Evolutionary conservation across 2,797 vertebrate species (phyloP), one percentile per base, ranked within the genome.

Genomic region (Rhodeus uyekii): DNA sequence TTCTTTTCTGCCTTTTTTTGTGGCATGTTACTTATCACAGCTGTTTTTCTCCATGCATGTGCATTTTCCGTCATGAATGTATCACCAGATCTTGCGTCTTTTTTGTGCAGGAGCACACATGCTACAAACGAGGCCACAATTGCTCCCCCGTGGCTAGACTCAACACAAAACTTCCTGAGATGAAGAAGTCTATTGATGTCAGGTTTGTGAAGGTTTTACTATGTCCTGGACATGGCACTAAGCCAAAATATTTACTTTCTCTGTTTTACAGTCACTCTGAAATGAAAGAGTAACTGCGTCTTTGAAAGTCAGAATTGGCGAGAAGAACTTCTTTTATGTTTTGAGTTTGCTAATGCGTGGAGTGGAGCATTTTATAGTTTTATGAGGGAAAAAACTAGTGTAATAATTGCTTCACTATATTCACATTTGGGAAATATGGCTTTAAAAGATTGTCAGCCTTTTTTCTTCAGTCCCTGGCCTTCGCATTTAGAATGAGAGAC

Each of bases 1-100:
- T 61, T 83, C 63, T 71, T 80, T 64, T 27, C 50, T 63, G 8
- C 58, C 32, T 36, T n/a, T 77, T n/a, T 77, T 58, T 10, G 24
- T 69, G 36, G 42, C n/a, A 53, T 87, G 87, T 87, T 87, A 86
- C 80, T 86, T 82, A 75, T 85, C n/a, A 6, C 76, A 84, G 79
- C 58, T 39, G 38, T 64, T 83, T 65, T 64, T 69, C 61, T 64
- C 27, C 24, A 42, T 0, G 10, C 36, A 27, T 34, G 10, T 76
- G 38, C 46, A 39, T 83, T n/a, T 39, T 34, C 14, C 19, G 8
- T 5, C 48, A 34, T 13, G 44, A 48, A 46, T 27, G 60, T 72
- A 60, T 27, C 50, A 42, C 82, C 44, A 73, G 82, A 77, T 79
- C 82, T 80, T 39, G 29, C 34, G 55, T 67, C 4, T 38, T 73